Evolutionary conservation across 1,140 invertebrate genomes (phyloP).

Genomic region (Littorina saxatilis): DNA sequence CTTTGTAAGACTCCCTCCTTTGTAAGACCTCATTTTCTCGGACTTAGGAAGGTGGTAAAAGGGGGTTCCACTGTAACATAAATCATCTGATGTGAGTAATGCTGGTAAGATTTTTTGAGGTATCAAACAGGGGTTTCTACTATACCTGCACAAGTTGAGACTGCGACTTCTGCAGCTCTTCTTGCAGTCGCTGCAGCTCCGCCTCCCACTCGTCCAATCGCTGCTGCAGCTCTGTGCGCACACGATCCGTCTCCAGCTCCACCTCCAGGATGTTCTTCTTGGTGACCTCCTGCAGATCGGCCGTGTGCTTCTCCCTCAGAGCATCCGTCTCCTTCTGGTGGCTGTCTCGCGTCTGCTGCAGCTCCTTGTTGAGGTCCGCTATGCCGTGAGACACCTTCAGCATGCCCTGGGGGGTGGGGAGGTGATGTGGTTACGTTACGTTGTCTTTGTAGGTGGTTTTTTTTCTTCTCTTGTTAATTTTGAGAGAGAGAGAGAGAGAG

Average conservation of each 20-base stretch:
- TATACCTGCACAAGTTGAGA: too few species aligned
- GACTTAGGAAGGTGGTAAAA: too few species aligned
- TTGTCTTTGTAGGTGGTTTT: too few species aligned
- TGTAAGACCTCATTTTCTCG: too few species aligned
- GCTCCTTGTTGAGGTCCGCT: constrained; percentile 38
- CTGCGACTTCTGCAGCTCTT: constrained; percentile 25
- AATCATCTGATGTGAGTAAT: too few species aligned
- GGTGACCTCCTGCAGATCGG: constrained; percentile 39
- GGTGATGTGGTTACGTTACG: too few species aligned
- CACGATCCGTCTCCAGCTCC: constrained; percentile 48
- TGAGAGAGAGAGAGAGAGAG: too few species aligned
- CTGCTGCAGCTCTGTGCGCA: constrained; percentile 75
- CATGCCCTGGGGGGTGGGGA: constrained; percentile 54
- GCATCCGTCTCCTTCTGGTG: constrained; percentile 33
- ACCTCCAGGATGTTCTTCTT: constrained; percentile 38
- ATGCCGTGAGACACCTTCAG: constrained; percentile 46
- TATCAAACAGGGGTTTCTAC: too few species aligned
- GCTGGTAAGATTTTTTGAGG: too few species aligned
- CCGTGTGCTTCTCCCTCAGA: constrained; percentile 43
- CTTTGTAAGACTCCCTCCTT: too few species aligned
- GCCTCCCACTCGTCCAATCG: constrained; percentile 76
- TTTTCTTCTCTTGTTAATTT: too few species aligned
- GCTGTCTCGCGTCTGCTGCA: background rate
- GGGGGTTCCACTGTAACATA: too few species aligned
- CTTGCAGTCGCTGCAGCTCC: constrained; percentile 20